A percentile compares a stretch with the other conserved stretches of the same genome.
These are phyloP conservation scores for Agelastica alni DNA, from an alignment of 2,888 invertebrate species.

Conservation along the genomic window DNA sequence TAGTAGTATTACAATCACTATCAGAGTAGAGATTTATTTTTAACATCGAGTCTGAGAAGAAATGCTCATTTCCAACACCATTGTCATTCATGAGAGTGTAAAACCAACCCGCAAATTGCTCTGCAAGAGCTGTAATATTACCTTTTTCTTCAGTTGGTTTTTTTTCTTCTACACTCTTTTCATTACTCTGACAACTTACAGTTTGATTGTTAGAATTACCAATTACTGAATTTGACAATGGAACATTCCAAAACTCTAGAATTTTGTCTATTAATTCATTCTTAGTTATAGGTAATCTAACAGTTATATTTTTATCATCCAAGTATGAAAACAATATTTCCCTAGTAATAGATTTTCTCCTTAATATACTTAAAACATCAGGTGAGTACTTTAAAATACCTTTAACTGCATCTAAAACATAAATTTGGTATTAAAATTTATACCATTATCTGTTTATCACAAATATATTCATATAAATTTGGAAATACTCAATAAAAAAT, in stretches of 20 bases:
- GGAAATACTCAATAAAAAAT: not conserved
- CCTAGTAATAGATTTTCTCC: constrained; percentile 60
- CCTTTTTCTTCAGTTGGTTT: not conserved
- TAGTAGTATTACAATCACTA: constrained; percentile 39
- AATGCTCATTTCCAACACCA: constrained; percentile 58
- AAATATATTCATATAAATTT: too few species aligned
- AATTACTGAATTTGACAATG: not conserved
- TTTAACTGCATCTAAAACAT: constrained; percentile 61
- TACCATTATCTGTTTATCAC: too few species aligned
- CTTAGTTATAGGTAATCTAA: constrained; percentile 60
- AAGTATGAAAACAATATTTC: constrained; percentile 62
- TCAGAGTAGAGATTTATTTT: constrained; percentile 48
- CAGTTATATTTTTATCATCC: constrained; percentile 56
- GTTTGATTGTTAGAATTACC: constrained; percentile 4
- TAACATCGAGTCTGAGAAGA: constrained; percentile 61
- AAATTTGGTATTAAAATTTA: too few species aligned
- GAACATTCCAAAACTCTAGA: constrained; percentile 55
- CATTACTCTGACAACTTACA: constrained; percentile 4
- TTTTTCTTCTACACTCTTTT: constrained; percentile 14
- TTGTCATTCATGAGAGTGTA: constrained; percentile 57
- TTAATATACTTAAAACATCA: constrained; percentile 57
- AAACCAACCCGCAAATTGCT: constrained; percentile 65
- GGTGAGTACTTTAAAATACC: constrained; percentile 59
- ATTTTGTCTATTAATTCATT: constrained; percentile 57
- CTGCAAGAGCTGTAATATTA: constrained; percentile 57